These are phyloP conservation scores for Oegoconia quadripuncta DNA, from an alignment of 2,888 invertebrate genomes.

Conservation along the genomic window DNA sequence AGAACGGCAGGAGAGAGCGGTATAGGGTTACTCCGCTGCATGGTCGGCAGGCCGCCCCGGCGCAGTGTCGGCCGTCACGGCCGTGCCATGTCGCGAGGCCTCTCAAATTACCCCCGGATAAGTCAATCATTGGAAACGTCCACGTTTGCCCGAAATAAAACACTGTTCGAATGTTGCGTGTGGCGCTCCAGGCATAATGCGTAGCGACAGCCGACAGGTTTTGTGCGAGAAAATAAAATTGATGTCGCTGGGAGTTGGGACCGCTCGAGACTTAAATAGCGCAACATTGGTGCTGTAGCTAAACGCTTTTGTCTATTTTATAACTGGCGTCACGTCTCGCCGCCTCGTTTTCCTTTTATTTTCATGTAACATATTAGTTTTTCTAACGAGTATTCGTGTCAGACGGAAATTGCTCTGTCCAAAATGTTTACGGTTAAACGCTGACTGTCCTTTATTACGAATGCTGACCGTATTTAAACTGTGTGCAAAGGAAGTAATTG, in stretches of 20 bases:
- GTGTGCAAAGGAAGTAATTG: constrained; percentile 61
- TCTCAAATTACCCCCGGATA: constrained; percentile 78
- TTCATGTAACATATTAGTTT: constrained; percentile 66
- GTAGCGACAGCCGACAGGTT: constrained; percentile 77
- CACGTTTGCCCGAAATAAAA: constrained; percentile 75
- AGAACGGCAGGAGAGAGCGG: constrained; percentile 28
- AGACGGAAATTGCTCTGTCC: constrained; percentile 59
- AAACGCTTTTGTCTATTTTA: constrained; percentile 76
- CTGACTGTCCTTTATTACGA: constrained; percentile 44
- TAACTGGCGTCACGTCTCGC: constrained; percentile 59
- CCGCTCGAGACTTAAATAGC: constrained; percentile 73
- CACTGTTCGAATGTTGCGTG: constrained; percentile 71
- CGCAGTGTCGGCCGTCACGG: constrained; percentile 31
- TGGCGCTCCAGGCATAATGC: constrained; percentile 65
- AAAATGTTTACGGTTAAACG: constrained; percentile 43
- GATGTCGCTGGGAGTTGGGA: constrained; percentile 61
- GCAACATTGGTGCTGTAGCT: constrained; percentile 65
- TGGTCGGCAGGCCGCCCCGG: constrained; percentile 16
- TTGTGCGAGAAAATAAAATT: constrained; percentile 79
- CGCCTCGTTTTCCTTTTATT: constrained; percentile 49
- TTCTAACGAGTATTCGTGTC: constrained; percentile 55
- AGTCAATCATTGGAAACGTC: constrained; percentile 77
- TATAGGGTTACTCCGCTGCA: constrained; percentile 47
- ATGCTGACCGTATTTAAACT: constrained; percentile 44
- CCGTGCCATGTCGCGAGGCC: constrained; percentile 43